Evolutionary conservation across 2,888 invertebrate species (phyloP), one percentile per base, ranked within the genome.

Genomic region (Cheilosia pagana): DNA sequence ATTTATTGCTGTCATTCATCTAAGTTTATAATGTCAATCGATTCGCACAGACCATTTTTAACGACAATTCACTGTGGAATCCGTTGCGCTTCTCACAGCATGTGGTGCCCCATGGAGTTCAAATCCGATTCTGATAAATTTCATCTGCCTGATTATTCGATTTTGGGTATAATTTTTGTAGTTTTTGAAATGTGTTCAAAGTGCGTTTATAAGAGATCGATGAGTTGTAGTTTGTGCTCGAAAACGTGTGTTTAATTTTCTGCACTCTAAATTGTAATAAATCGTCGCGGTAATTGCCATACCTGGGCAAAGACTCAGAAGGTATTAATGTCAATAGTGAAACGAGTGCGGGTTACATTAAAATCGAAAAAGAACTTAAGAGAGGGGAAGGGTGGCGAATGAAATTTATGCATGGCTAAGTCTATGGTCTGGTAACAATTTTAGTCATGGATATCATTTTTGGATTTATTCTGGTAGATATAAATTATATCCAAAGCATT

Each of bases 1-100:
- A 78, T 78, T 78, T 78, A 78, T 78, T 78, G 43, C 71, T 31
- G 63, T 71, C 71, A 71, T 78, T 57, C 63, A 78, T 78, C 71
- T 65, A 62, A 63, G 63, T 78, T 78, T 71, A 65, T 71, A 78
- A 71, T 78, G 71, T 71, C 68, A 48, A 60, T 28, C 57, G 60
- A 68, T 68, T 60, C 35, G 35, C 52, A 45, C 31, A 5, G 41
- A 43, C 41, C 35, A 55, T 55, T 70, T 62, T 77, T 48, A 62
- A 39, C 59, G 41, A 77, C n/a, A 43, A 41, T 59, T 43, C 41
- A 12, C 35, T 6, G 28, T 35, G 25, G 19, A n/a, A 60, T 59
- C 76, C 25, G 53, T 77, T 70, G 10, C 55, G 25, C 55, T 68
- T 45, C 53, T 12, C 14, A 77, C 45, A 53, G 41, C 68, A 77